Base-by-base conservation (phyloP, 2,888 invertebrate species). In the Volucella bombylans region DNA sequence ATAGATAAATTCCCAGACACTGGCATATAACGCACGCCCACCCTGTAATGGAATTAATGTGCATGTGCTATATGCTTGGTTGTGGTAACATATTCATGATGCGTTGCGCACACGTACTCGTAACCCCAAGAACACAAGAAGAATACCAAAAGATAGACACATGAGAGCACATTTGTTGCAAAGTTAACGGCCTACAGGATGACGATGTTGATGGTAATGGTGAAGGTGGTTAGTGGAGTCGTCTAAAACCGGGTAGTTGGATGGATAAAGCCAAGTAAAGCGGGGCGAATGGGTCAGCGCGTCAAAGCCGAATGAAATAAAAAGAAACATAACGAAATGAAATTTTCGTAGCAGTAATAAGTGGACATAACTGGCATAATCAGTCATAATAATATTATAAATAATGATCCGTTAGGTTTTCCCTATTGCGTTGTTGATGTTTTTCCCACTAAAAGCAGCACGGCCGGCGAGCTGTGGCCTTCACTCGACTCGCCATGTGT, bases 361-460 rank as follows among this genome's bases (percentile, higher is more conserved):
- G 71, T 85, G 80, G 80, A 85, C 72, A 54, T 85, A 85, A 85
- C 85, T 80, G n/a, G 80, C 74, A 85, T 80, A 85, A 85, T 85
- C 80, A 80, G 80, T 80, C 85, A 85, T 80, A 80, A 85, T 85
- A 85, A 85, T 72, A 76, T 76, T 76, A 76, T 67, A 85, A 80
- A 80, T 76, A 85, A 85, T 80, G 80, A 72, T 80, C 85, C 85
- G 71, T 72, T 80, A 80, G 74, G 78, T 73, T 82, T 78, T 62
- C 71, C 31, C 82, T 85, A 76, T 72, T 80, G 57, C 76, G 80
- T 76, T 79, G 67, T 79, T 74, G 73, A 74, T 62, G 64, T 78
- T 71, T 59, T 52, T 61, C 54, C 54, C 45, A 50, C 52, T 38
- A 8, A 55, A 23, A 45, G 18, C 18, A 3, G 18, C 18, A 23